Conservation (phyloP, 2,113 vertebrate species). For the Thryonomys swinderianus region DNA sequence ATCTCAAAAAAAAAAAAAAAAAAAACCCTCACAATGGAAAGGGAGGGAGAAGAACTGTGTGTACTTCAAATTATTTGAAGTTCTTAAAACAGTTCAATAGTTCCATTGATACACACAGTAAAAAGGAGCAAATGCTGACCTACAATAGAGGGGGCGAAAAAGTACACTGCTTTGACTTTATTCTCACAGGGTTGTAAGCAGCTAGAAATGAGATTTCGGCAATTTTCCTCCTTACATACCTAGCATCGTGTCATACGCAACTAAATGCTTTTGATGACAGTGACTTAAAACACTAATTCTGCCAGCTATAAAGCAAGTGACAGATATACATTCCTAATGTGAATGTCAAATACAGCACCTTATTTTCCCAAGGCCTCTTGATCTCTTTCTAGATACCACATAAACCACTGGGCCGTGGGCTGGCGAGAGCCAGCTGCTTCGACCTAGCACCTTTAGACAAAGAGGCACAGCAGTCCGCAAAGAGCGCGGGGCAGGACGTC, state of each 20-base stretch:
- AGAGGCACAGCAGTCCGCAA: fast-evolving
- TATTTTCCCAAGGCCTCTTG: not conserved
- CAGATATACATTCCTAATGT: not conserved
- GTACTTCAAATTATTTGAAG: not conserved
- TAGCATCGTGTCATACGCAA: not conserved
- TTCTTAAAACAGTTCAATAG: conserved; percentile 55
- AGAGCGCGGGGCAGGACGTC: conserved; percentile 33
- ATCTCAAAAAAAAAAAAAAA: too few species aligned
- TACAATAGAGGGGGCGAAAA: not conserved
- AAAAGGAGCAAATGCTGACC: not conserved
- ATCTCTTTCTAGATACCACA: not conserved
- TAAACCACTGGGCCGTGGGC: not conserved
- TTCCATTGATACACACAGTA: not conserved
- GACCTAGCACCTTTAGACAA: not conserved
- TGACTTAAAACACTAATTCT: not conserved
- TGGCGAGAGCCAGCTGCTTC: not conserved
- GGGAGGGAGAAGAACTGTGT: not conserved
- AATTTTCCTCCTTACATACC: not conserved
- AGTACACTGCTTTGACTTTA: not conserved
- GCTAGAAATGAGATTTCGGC: not conserved
- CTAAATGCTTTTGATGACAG: not conserved
- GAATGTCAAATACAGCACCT: not conserved
- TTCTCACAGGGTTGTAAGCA: not conserved
- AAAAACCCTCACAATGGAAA: conserved; percentile 1
- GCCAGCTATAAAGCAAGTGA: not conserved